phyloP scores from a whole-genome alignment of 2,113 vertebrate species.

The Sphaerodactylus townsendi region DNA sequence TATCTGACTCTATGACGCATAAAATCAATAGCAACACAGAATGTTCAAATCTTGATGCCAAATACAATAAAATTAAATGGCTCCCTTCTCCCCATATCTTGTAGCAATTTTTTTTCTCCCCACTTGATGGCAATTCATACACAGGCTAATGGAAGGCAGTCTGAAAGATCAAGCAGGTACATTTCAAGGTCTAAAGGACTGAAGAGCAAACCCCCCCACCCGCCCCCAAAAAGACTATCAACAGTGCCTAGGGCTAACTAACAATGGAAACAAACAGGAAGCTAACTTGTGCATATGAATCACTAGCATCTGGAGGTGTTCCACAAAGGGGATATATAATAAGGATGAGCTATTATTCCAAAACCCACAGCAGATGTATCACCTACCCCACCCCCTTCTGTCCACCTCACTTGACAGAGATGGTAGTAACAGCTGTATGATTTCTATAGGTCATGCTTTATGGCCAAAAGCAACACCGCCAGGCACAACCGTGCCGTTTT shows the following conservation, averaged over 20 bases:
- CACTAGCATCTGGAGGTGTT: background rate
- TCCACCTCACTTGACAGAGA: background rate
- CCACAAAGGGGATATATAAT: background rate
- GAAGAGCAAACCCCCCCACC: background rate
- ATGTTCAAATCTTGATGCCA: slow-evolving; percentile 21
- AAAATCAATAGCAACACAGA: slow-evolving; percentile 37
- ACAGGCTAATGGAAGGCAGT: background rate
- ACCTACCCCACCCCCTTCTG: background rate
- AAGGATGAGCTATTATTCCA: background rate
- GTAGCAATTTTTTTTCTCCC: background rate
- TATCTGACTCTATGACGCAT: slow-evolving; percentile 29
- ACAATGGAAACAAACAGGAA: background rate
- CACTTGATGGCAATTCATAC: background rate
- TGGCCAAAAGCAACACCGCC: background rate
- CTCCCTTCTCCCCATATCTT: slow-evolving; percentile 5
- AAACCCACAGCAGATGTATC: background rate
- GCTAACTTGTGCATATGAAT: slow-evolving; percentile 1
- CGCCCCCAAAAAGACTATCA: background rate
- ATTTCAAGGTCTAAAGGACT: slow-evolving; percentile 11
- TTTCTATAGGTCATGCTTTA: background rate
- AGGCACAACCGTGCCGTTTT: background rate
- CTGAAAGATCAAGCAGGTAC: background rate
- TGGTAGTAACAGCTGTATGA: background rate
- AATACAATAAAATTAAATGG: slow-evolving; percentile 15
- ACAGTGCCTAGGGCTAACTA: background rate